These are phyloP conservation scores for Aphelinus atriplicis DNA, from an alignment of 1,140 invertebrate species.

Conservation along the genomic window DNA sequence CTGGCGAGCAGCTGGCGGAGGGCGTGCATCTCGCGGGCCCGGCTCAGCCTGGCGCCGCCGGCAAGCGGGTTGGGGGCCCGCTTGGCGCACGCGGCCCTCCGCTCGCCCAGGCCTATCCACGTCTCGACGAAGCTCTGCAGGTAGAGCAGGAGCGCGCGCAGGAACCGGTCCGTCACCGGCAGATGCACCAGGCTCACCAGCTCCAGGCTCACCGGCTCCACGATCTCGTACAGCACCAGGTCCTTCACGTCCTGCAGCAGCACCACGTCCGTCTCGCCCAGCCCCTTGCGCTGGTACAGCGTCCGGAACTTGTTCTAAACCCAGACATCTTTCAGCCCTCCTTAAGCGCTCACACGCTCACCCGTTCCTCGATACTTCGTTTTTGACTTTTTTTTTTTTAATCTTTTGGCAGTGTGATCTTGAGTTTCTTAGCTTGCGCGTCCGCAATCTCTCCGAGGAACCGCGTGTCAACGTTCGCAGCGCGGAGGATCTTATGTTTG, in stretches of 20 bases:
- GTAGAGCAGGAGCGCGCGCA: constrained; percentile 71
- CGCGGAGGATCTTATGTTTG: no score
- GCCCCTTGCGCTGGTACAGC: constrained; percentile 1
- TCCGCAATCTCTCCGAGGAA: no score
- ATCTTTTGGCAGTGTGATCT: no score
- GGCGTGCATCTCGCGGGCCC: constrained; percentile 68
- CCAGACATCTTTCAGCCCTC: no score
- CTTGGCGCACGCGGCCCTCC: constrained; percentile 66
- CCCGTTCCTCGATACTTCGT: no score
- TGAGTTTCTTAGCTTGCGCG: no score
- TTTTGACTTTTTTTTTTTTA: no score
- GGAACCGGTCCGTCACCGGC: constrained; percentile 69
- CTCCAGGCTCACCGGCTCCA: constrained; percentile 65
- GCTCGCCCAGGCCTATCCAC: constrained; percentile 67
- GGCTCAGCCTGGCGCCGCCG: constrained; percentile 65
- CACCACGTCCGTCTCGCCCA: constrained; percentile 60
- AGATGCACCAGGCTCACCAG: constrained; percentile 71
- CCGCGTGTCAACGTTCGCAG: no score
- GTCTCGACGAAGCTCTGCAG: constrained; percentile 72
- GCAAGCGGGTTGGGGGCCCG: constrained; percentile 70
- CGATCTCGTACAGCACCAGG: constrained; percentile 69
- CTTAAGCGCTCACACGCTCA: no score
- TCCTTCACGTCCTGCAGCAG: constrained; percentile 75
- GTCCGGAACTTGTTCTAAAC: not conserved
- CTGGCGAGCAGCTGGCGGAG: constrained; percentile 69